Percentiles rank a stretch among this genome's conserved stretches.
These are phyloP conservation scores for Criorhina ranunculi DNA, from an alignment of 2,888 invertebrate species.

Conservation along the genomic window DNA sequence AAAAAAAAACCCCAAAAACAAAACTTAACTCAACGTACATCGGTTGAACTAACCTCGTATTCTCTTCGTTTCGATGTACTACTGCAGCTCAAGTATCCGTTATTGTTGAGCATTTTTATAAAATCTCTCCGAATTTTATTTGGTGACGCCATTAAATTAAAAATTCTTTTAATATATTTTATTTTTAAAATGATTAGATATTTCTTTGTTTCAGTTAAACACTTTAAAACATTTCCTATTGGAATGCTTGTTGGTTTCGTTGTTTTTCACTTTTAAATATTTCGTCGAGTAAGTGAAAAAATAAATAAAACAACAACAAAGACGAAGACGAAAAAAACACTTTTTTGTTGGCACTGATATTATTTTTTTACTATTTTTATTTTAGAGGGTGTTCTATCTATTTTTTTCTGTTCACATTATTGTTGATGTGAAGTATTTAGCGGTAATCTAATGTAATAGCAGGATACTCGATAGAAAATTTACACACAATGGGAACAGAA, in stretches of 20 bases:
- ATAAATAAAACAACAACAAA: background rate
- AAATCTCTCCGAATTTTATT: constrained; percentile 78
- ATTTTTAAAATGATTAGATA: background rate
- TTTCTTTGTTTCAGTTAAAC: constrained; percentile 23
- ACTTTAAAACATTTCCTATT: constrained; percentile 17
- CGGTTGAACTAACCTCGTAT: constrained; percentile 78
- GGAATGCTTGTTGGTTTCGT: background rate
- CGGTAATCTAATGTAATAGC: constrained; percentile 17
- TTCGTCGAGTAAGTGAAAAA: background rate
- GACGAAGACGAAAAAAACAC: background rate
- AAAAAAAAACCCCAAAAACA: background rate
- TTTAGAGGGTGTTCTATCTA: no score
- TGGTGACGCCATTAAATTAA: constrained; percentile 77
- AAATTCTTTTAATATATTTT: background rate
- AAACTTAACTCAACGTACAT: constrained; percentile 43
- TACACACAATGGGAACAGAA: background rate
- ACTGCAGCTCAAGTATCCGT: constrained; percentile 77
- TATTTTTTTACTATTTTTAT: no score
- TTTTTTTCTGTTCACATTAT: no score
- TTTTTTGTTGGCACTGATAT: background rate
- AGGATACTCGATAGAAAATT: constrained; percentile 9
- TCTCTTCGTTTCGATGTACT: constrained; percentile 77
- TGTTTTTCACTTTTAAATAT: background rate
- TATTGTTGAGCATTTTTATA: constrained; percentile 78
- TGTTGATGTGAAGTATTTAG: background rate